phyloP scores from a whole-genome alignment of 2,888 invertebrate species.

The Drosophila paranaensis region DNA sequence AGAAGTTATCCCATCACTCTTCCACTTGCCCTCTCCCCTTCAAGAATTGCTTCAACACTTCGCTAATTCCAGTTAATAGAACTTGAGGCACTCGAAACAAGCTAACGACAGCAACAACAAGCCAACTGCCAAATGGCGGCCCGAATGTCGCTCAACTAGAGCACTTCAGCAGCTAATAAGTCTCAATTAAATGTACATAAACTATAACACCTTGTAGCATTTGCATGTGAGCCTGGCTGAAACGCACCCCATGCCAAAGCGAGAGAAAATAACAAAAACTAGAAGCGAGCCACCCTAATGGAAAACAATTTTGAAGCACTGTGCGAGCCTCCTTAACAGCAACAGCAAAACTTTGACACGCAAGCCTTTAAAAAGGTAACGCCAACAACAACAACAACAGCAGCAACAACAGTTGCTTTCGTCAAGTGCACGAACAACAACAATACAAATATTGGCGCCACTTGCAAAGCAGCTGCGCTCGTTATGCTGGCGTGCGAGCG shows the following conservation, averaged over 20 bases:
- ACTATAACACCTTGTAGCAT: slow-evolving; percentile 74
- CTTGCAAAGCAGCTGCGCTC: slow-evolving; percentile 62
- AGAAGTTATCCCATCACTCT: no score
- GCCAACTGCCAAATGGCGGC: slow-evolving; percentile 15
- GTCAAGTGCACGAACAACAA: slow-evolving; percentile 52
- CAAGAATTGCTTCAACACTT: slow-evolving; percentile 3
- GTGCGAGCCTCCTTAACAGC: slow-evolving; percentile 35
- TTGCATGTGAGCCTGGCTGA: slow-evolving; percentile 58
- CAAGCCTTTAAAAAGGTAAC: slow-evolving; percentile 60
- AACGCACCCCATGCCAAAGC: slow-evolving; percentile 9
- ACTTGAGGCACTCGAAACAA: slow-evolving; percentile 21
- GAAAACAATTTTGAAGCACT: slow-evolving; percentile 36
- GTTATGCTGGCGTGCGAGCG: not conserved
- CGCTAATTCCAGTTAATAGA: slow-evolving; percentile 22
- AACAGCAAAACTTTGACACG: slow-evolving; percentile 56
- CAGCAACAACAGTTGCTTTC: slow-evolving; percentile 34
- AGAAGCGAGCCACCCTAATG: slow-evolving; percentile 34
- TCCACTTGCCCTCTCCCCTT: not conserved
- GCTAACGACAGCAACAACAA: slow-evolving; percentile 46
- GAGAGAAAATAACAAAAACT: not conserved
- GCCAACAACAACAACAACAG: slow-evolving; percentile 23
- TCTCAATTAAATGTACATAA: slow-evolving; percentile 79
- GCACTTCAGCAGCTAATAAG: slow-evolving; percentile 70
- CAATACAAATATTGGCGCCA: slow-evolving; percentile 54
- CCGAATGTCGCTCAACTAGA: slow-evolving; percentile 28